Base-by-base conservation (phyloP, 2,888 invertebrate genomes). In the Philopedon plagiatum region DNA sequence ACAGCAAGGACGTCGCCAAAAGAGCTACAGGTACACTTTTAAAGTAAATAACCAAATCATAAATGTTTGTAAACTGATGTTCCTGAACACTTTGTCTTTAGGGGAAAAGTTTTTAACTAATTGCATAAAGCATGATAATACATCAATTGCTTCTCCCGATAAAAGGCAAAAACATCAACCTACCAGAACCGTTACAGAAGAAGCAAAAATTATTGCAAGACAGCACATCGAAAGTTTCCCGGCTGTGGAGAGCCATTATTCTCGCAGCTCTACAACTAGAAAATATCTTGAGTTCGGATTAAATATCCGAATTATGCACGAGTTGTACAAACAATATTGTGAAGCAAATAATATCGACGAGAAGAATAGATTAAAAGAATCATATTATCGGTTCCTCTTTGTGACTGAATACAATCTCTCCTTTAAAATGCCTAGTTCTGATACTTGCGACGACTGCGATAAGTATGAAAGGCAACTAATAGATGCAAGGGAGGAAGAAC, bases 361-460 rank as follows among this genome's bases (percentile, higher is more conserved):
- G 9, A 15, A 49, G 11, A 11, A 49, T 26, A 49, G 21, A 32
- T 32, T 32, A 32, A 32, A 32, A 32, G 32, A 32, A 32, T 32
- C 32, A 32, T 32, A 32, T 32, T 32, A 32, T 32, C 32, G 32
- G 32, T 32, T 32, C 32, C 32, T 32, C 32, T 32, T 32, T 11
- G 32, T 32, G 32, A 32, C 32, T 32, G 32, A 32, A 32, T 32
- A 32, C 32, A 32, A 32, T 32, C 32, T 32, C 1, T 32, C 32
- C 32, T 32, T 32, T 32, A 32, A 32, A 32, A 32, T 32, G 32
- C 49, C 49, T 15, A 49, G 49, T 18, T 15, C n/a, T 9, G 49
- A 49, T 26, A 49, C 49, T 11, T 49, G 49, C 13, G 49, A 49
- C 13, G 49, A 49, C 13, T 49, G 49, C 26, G 49, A 49, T 26